Base-by-base conservation (phyloP, 2,113 vertebrate genomes). In the Gorilla gorilla region DNA sequence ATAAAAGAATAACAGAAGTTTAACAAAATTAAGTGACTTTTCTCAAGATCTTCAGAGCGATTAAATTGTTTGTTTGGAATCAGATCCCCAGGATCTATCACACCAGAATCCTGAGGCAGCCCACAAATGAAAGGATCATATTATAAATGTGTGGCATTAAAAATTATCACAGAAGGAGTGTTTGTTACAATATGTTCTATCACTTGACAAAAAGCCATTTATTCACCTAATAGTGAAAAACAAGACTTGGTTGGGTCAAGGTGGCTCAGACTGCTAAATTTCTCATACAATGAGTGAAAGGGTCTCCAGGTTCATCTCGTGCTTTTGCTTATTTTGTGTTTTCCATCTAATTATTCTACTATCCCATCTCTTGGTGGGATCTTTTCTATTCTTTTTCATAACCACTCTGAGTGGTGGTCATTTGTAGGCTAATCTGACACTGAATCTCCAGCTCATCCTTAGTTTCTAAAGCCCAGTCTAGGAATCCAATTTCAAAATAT, bases 21-120 rank as follows among this genome's bases (percentile, higher is more conserved):
- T 76, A 76, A 9, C 61, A 55, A 76, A 17, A 92, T 73, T 27
- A 78, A 50, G 22, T 45, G 27, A 73, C 57, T 87, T 94, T 90
- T 70, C 50, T 93, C 20, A 78, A 94, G 20, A 40, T 79, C 66
- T 93, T 30, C 8, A 78, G 50, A 80, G 18, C 14, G 73, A 35
- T 12, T 55, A 73, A 72, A 40, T 66, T 48, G 3, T 64, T 8
- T n/a, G 16, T 88, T 76, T 84, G 55, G 4, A 52, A 78, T 59
- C 7, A 8, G 52, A 85, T 5, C 20, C 35, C 38, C 13, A 73
- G 75, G 45, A 55, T 70, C 32, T 75, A 6, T 89, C 72, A 72
- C 2, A 10, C 27, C 16, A 52, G 20, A 48, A 50, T 81, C 5
- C 11, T 72, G 30, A 2, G 14, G 32, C 17, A 79, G 5, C 8